phyloP scores from a whole-genome alignment of 2,113 vertebrate genomes.

The Haplochromis vanheusdeni region DNA sequence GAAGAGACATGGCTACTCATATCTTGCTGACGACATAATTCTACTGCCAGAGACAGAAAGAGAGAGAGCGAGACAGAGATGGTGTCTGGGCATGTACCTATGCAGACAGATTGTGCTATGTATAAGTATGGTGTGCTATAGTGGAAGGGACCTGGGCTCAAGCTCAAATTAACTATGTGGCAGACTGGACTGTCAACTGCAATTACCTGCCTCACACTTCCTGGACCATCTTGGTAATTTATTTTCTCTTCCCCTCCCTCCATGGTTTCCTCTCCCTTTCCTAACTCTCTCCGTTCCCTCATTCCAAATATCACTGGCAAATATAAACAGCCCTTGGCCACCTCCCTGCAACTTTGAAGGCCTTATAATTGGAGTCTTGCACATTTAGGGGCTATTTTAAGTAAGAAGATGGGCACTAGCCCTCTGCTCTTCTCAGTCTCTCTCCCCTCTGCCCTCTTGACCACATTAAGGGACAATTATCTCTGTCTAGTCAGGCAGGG shows the following conservation, averaged over 20 bases:
- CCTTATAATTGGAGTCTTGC: slow-evolving; percentile 58
- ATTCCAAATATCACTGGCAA: slow-evolving; percentile 53
- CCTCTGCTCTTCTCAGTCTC: slow-evolving; percentile 10
- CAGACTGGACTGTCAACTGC: slow-evolving; percentile 84
- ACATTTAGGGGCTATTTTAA: slow-evolving; percentile 62
- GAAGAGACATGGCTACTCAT: slow-evolving; percentile 51
- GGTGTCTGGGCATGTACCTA: slow-evolving; percentile 81
- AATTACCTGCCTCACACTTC: slow-evolving; percentile 81
- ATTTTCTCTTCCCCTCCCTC: slow-evolving; percentile 62
- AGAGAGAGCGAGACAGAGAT: slow-evolving; percentile 75
- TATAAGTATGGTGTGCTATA: slow-evolving; percentile 68
- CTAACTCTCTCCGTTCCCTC: slow-evolving; percentile 4
- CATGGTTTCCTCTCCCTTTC: slow-evolving; percentile 14
- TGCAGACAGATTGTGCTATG: slow-evolving; percentile 78
- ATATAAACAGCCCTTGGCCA: slow-evolving; percentile 57
- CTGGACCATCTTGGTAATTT: slow-evolving; percentile 75
- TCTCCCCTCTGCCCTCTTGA: slow-evolving; percentile 29
- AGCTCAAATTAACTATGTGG: slow-evolving; percentile 91
- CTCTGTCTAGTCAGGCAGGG: slow-evolving; percentile 34
- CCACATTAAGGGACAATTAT: slow-evolving; percentile 65
- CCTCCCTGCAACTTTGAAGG: slow-evolving; percentile 50
- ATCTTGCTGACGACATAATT: slow-evolving; percentile 62
- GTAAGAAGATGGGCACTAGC: slow-evolving; percentile 44
- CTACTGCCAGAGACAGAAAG: slow-evolving; percentile 65
- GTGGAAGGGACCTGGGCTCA: slow-evolving; percentile 81